Base-by-base conservation (phyloP, 2,888 invertebrate species). In the Eurytoma californica region DNA sequence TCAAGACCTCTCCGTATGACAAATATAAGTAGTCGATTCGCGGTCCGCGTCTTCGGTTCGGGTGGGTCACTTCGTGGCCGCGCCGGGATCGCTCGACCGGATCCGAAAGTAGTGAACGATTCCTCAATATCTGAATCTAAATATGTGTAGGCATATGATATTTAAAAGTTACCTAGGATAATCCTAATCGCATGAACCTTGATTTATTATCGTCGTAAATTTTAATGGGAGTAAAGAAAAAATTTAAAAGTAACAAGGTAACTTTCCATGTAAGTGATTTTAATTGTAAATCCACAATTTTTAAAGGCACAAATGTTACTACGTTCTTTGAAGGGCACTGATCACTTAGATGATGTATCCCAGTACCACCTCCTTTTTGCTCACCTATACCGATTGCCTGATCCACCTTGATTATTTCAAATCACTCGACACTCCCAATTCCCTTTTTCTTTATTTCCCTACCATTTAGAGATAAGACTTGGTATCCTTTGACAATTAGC, bases 221-320 rank as follows among this genome's bases (percentile, higher is more conserved):
- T 39, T 39, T 39, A 39, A 39, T 39, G 9, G 39, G 9, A 39
- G 39, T 9, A 39, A 7, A 39, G 1, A 9, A 39, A 7, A 39
- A 39, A 39, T 24, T 24, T 24, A 24, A 9, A 39, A 39, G 7
- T 68, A 72, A 63, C 67, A 67, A 79, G 63, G 60, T 75, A 67
- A 73, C 69, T 72, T 72, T 77, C 65, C 65, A 69, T 55, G 39
- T 77, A 74, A 70, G 70, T 47, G 5, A 74, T 80, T 68, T 76
- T 72, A 66, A 72, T 77, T 70, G 20, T 61, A 47, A 70, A 77
- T 66, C 39, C 61, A 74, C 30, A 7, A 39, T 2, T 39, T 39
- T 47, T 63, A 47, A 63, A 39, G 9, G 63, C 63, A 63, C 63
- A 39, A 63, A 63, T 63, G 47, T 47, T 63, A 63, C 63, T 63